Evolutionary conservation across 2,797 vertebrate species (phyloP).

Genomic region (Eulemur mongoz): DNA sequence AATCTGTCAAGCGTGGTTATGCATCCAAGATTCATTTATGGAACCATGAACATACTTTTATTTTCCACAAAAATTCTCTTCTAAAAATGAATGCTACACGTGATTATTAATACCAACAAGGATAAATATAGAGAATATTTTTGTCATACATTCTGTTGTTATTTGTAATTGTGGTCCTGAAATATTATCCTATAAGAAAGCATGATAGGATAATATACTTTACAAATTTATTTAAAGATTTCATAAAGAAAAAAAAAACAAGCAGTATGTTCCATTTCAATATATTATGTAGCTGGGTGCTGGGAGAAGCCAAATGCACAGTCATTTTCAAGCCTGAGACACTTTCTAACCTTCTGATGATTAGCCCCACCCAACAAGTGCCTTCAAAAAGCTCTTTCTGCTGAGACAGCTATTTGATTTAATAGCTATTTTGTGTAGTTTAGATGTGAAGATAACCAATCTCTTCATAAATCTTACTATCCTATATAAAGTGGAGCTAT

Average conservation of each 20-base stretch:
- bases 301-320: not conserved
- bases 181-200: not conserved
- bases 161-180: not conserved
- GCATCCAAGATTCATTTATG: conserved; percentile 57
- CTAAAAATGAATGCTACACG: conserved; percentile 45
- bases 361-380: not conserved
- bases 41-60: conserved; percentile 66
- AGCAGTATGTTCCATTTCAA: not conserved
- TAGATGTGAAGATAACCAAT: not conserved
- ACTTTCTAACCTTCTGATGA: not conserved
- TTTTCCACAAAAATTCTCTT: conserved; percentile 62
- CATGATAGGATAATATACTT: not conserved
- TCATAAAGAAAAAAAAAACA: not conserved
- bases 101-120: conserved; percentile 39
- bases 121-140: conserved; percentile 25
- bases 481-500: not conserved
- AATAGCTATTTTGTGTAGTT: not conserved
- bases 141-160: not conserved
- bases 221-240: conserved; percentile 32
- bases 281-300: not conserved
- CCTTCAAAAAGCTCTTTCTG: not conserved
- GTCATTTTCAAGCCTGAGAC: not conserved
- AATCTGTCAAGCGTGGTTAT: conserved; percentile 70
- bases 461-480: not conserved
- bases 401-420: conserved; percentile 32